Percentiles rank a stretch among this genome's conserved stretches.
These are phyloP conservation scores for Erythrolamprus reginae DNA, from an alignment of 2,113 vertebrate genomes.

Conservation along the genomic window DNA sequence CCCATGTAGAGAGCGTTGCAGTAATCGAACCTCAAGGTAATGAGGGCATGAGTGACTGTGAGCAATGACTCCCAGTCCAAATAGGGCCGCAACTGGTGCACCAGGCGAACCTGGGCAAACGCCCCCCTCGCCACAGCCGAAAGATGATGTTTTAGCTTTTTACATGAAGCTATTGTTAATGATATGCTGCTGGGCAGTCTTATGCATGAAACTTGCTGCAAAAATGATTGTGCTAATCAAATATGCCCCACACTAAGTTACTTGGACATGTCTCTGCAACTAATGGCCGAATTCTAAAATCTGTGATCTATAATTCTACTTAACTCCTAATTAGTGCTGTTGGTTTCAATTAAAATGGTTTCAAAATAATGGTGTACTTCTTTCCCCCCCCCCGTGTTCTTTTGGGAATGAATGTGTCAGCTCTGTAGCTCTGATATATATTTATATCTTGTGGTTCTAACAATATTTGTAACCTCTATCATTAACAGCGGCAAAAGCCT, in stretches of 20 bases:
- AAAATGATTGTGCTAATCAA: slow-evolving; percentile 1
- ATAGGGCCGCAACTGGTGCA: no score
- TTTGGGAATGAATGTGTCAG: background rate
- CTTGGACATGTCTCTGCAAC: background rate
- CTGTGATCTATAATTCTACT: background rate
- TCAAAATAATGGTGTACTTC: background rate
- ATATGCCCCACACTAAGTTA: background rate
- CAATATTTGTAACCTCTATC: background rate
- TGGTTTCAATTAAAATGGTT: background rate
- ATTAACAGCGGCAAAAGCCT: background rate
- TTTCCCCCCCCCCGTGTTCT: background rate
- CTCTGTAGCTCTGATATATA: background rate
- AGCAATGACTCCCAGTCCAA: no score
- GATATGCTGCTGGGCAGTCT: background rate
- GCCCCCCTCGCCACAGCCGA: no score
- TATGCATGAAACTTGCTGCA: background rate
- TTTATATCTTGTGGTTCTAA: background rate
- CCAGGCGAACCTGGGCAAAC: no score
- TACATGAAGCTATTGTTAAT: background rate
- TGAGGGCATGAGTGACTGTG: no score
- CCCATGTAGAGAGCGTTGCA: no score
- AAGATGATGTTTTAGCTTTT: no score
- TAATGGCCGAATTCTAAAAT: background rate
- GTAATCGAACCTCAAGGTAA: no score
- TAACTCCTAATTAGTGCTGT: background rate